A percentile compares a stretch with the other conserved stretches of the same genome.
Conservation (phyloP, 2,888 invertebrate genomes). For the Tanytarsus gracilentus region DNA sequence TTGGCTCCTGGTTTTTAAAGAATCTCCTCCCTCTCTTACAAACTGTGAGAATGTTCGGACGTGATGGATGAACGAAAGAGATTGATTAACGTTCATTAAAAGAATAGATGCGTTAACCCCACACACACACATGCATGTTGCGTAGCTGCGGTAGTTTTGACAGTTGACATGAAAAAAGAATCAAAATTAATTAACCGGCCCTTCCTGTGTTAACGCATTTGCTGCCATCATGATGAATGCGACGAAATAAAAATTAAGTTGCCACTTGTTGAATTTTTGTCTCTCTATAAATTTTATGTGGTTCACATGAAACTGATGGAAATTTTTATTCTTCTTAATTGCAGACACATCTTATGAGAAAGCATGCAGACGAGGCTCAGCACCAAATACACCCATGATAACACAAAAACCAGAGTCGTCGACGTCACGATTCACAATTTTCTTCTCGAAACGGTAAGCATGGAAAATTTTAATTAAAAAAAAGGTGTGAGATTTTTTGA, state of each 20-base stretch:
- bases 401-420: constrained; percentile 57
- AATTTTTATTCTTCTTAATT: constrained; percentile 34
- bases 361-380: constrained; percentile 74
- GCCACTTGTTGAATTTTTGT: not conserved
- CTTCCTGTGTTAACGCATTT: not conserved
- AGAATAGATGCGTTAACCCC: not conserved
- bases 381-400: constrained; percentile 73
- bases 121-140: too few relatives aligned
- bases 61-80: not conserved
- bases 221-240: not conserved
- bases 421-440: constrained; percentile 71
- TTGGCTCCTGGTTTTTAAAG: not conserved
- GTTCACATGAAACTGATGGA: not conserved
- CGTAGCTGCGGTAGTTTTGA: too few relatives aligned
- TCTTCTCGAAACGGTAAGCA: constrained; percentile 47
- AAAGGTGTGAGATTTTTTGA: not conserved
- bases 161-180: not conserved
- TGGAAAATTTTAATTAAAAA: not conserved
- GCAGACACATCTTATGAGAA: constrained; percentile 87
- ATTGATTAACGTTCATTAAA: constrained; percentile 4
- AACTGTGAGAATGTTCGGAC: not conserved
- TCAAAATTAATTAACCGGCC: constrained; percentile 9
- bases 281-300: not conserved
- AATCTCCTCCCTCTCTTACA: not conserved
- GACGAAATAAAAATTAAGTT: not conserved